These are phyloP conservation scores for Drosophila arizonae DNA, from an alignment of 1,140 invertebrate genomes.

Conservation along the genomic window DNA sequence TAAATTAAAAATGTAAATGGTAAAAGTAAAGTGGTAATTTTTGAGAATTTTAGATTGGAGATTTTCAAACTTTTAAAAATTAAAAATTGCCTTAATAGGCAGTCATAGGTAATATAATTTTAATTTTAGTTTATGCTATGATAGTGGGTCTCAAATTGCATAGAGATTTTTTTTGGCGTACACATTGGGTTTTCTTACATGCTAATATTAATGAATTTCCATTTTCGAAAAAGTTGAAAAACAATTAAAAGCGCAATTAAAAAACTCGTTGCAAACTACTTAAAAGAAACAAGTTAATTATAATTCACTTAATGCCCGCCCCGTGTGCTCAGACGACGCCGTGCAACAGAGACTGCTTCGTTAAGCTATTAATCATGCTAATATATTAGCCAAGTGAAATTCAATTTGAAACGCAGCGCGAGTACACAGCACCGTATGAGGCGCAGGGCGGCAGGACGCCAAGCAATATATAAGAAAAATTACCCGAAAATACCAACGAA, in stretches of 20 bases:
- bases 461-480: conserved; percentile 58
- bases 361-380: conserved; percentile 74
- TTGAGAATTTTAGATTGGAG: too few species aligned
- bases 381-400: conserved; percentile 73
- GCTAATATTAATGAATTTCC: too few species aligned
- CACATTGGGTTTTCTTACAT: too few species aligned
- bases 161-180: too few species aligned
- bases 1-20: too few species aligned
- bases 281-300: not conserved
- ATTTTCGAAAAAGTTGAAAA: not conserved
- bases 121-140: too few species aligned
- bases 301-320: conserved; percentile 4
- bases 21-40: too few species aligned
- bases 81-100: too few species aligned
- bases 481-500: conserved; percentile 42
- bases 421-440: conserved; percentile 47
- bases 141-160: too few species aligned
- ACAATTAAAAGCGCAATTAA: conserved; percentile 7
- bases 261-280: not conserved
- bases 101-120: too few species aligned
- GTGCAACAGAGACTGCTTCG: conserved; percentile 20
- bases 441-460: conserved; percentile 30
- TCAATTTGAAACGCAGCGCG: conserved; percentile 69
- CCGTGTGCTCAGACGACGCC: conserved; percentile 17
- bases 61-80: too few species aligned